These are phyloP conservation scores for Progne subis DNA, from an alignment of 2,113 vertebrate species.

Conservation along the genomic window DNA sequence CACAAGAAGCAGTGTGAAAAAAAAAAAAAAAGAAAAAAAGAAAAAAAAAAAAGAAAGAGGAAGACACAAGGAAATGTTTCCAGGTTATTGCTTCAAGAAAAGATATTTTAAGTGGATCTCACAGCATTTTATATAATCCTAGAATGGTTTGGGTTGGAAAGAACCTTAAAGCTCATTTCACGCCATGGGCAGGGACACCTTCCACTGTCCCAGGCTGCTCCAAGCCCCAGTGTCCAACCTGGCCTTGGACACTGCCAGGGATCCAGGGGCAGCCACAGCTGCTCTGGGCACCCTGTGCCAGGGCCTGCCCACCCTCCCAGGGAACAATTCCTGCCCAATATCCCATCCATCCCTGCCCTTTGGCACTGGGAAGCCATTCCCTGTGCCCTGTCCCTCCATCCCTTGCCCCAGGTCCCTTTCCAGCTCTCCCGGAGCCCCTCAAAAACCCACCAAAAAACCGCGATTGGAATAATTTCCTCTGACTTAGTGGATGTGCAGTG, in stretches of 20 bases:
- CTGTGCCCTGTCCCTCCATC: neutral
- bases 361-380: neutral
- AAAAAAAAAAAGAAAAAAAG: neutral
- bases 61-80: neutral
- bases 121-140: neutral
- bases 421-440: neutral
- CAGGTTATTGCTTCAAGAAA: neutral
- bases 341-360: neutral
- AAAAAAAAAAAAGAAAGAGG: neutral
- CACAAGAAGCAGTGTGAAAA: neutral
- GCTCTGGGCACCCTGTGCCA: neutral
- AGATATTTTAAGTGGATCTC: neutral
- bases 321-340: neutral
- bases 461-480: neutral
- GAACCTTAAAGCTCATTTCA: neutral
- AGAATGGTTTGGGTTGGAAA: neutral
- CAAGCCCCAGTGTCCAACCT: neutral
- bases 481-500: accelerated
- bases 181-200: neutral
- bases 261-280: neutral
- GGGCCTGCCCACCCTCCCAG: neutral
- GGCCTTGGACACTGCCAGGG: neutral
- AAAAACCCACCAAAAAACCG: too few species aligned
- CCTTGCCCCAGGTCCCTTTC: neutral
- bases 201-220: neutral